Conservation (phyloP, 2,888 invertebrate species). For the Leptothorax acervorum region DNA sequence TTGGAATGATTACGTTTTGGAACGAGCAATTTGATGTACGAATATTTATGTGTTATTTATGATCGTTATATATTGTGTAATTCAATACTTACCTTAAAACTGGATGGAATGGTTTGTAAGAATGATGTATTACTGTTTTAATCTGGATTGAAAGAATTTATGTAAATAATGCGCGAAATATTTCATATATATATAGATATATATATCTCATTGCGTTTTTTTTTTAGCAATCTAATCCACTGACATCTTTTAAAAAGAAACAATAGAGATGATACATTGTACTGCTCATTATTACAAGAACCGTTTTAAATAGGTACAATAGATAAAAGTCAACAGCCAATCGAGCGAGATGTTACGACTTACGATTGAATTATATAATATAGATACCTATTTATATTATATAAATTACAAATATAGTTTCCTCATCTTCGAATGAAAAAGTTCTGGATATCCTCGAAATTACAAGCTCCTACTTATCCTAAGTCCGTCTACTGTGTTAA, state of each 20-base stretch:
- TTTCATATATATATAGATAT: slow-evolving; percentile 35
- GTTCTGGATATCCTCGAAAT: slow-evolving; percentile 62
- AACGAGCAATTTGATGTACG: not conserved
- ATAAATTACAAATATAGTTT: slow-evolving; percentile 78
- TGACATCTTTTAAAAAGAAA: slow-evolving; percentile 72
- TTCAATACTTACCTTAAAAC: slow-evolving; percentile 74
- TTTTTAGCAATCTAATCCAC: slow-evolving; percentile 69
- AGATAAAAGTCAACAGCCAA: slow-evolving; percentile 66
- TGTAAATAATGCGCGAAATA: slow-evolving; percentile 69
- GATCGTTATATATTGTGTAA: slow-evolving; percentile 62
- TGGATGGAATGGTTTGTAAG: slow-evolving; percentile 67
- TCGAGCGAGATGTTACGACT: slow-evolving; percentile 60
- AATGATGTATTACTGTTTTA: slow-evolving; percentile 67
- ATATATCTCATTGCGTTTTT: slow-evolving; percentile 55
- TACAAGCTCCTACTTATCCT: slow-evolving; percentile 74
- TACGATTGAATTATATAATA: slow-evolving; percentile 68
- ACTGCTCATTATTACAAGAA: slow-evolving; percentile 77
- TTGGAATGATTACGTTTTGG: slow-evolving; percentile 6
- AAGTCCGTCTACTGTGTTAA: slow-evolving; percentile 49
- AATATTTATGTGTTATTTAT: slow-evolving; percentile 23
- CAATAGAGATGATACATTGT: slow-evolving; percentile 73
- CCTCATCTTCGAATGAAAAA: slow-evolving; percentile 74
- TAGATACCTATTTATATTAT: slow-evolving; percentile 73
- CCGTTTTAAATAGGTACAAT: slow-evolving; percentile 76
- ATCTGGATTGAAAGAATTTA: slow-evolving; percentile 68